A percentile compares a stretch with the other conserved stretches of the same genome.
phyloP scores from a whole-genome alignment of 2,797 vertebrate genomes.

The Myiotriccus ornatus region DNA sequence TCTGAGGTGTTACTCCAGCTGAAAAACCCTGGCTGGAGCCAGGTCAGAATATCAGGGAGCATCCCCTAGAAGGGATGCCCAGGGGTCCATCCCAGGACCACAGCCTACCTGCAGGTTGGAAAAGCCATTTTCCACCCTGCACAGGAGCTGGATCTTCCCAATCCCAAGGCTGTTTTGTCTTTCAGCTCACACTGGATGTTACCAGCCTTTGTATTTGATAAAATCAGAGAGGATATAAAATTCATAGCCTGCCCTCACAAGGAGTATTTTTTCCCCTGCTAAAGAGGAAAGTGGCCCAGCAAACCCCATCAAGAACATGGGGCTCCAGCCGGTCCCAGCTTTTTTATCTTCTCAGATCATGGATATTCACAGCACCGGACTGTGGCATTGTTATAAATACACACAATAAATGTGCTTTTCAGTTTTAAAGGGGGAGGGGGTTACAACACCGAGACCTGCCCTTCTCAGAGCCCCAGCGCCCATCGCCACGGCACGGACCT shows the following conservation, averaged over 20 bases:
- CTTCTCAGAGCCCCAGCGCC: not conserved
- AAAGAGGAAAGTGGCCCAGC: not conserved
- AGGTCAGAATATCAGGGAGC: fast-evolving
- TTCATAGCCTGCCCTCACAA: not conserved
- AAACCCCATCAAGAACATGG: fast-evolving
- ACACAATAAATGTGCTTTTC: not conserved
- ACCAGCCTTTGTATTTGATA: not conserved
- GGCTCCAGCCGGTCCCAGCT: not conserved
- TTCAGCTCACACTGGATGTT: not conserved
- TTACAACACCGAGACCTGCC: not conserved
- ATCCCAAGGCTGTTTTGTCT: not conserved
- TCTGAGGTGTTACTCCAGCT: fast-evolving
- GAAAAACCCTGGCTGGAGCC: not conserved
- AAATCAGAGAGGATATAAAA: not conserved
- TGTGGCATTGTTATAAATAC: not conserved
- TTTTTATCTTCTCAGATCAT: not conserved
- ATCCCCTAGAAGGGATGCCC: not conserved
- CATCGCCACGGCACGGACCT: fast-evolving
- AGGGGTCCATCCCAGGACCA: not conserved
- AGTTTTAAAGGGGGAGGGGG: not conserved
- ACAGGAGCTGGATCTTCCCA: not conserved
- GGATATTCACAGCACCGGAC: fast-evolving
- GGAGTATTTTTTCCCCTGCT: not conserved
- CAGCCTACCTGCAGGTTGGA: not conserved
- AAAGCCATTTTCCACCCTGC: fast-evolving